Evolutionary conservation across 1,140 invertebrate species (phyloP).

Genomic region (Asbolus verrucosus): DNA sequence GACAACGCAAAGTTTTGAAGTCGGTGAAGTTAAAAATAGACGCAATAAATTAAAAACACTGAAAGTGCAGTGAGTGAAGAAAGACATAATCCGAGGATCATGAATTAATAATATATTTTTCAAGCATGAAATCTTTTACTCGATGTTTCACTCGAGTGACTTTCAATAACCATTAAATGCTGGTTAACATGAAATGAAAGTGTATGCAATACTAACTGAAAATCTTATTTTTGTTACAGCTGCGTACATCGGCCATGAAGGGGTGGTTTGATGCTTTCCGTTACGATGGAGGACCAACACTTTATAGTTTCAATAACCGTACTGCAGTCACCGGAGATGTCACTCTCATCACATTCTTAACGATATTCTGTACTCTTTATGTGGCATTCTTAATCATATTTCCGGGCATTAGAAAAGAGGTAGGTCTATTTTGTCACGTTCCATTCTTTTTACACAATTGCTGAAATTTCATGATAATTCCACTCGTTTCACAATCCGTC

Average conservation of each 20-base stretch:
- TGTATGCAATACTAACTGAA: not conserved
- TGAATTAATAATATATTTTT: too few species aligned
- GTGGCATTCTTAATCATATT: conserved; percentile 93
- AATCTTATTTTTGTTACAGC: conserved; percentile 42
- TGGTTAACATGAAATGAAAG: not conserved
- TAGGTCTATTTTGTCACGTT: conserved; percentile 65
- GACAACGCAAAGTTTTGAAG: too few species aligned
- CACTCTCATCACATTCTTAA: conserved; percentile 83
- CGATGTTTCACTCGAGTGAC: not conserved
- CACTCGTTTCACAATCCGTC: not conserved
- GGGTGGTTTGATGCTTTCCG: conserved; percentile 96
- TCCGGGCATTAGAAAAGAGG: conserved; percentile 95
- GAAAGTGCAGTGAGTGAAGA: too few species aligned
- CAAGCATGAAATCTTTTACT: too few species aligned
- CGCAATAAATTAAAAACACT: too few species aligned
- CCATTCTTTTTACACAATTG: conserved; percentile 1
- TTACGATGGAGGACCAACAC: conserved; percentile 90
- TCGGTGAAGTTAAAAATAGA: too few species aligned
- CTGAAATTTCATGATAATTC: not conserved
- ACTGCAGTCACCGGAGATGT: conserved; percentile 94
- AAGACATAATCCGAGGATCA: too few species aligned
- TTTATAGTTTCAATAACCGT: conserved; percentile 92
- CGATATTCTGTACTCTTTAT: conserved; percentile 90
- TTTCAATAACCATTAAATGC: not conserved
- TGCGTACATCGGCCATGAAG: conserved; percentile 73